These are phyloP conservation scores for Spondyliosoma cantharus DNA, from an alignment of 2,797 vertebrate species.

Conservation along the genomic window DNA sequence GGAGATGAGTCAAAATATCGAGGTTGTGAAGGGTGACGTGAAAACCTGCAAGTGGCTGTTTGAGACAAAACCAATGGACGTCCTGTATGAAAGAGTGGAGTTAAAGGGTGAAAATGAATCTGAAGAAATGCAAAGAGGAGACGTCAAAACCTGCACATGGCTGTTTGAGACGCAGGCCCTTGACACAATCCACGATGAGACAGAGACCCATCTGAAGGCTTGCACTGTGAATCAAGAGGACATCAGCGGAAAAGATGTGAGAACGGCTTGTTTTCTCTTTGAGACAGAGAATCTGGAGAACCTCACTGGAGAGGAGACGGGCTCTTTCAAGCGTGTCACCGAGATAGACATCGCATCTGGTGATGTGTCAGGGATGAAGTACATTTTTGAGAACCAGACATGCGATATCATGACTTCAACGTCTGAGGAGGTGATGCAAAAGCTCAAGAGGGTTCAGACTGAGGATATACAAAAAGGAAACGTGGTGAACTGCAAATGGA, in stretches of 20 bases:
- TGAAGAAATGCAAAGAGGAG: conserved; percentile 87
- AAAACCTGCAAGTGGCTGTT: conserved; percentile 95
- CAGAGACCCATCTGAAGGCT: conserved; percentile 82
- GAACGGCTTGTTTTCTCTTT: conserved; percentile 89
- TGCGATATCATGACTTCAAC: conserved; percentile 89
- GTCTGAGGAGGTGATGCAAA: conserved; percentile 87
- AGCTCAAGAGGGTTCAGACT: conserved; percentile 85
- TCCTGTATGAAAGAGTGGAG: conserved; percentile 87
- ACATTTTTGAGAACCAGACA: conserved; percentile 92
- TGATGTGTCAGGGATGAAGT: conserved; percentile 91
- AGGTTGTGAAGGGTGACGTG: conserved; percentile 91
- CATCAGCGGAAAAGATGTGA: conserved; percentile 91
- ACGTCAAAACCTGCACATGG: conserved; percentile 93
- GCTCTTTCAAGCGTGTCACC: conserved; percentile 83
- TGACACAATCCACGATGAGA: conserved; percentile 87
- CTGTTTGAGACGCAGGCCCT: conserved; percentile 94
- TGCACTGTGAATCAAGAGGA: conserved; percentile 88
- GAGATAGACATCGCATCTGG: conserved; percentile 91
- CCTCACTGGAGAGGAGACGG: conserved; percentile 84
- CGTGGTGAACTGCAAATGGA: conserved; percentile 90
- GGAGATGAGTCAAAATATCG: conserved; percentile 65
- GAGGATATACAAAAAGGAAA: conserved; percentile 92
- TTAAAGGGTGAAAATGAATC: conserved; percentile 68
- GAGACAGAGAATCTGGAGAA: conserved; percentile 92
- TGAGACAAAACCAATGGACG: conserved; percentile 93